phyloP scores from a whole-genome alignment of 2,113 vertebrate species.

The Muntiacus reevesi region DNA sequence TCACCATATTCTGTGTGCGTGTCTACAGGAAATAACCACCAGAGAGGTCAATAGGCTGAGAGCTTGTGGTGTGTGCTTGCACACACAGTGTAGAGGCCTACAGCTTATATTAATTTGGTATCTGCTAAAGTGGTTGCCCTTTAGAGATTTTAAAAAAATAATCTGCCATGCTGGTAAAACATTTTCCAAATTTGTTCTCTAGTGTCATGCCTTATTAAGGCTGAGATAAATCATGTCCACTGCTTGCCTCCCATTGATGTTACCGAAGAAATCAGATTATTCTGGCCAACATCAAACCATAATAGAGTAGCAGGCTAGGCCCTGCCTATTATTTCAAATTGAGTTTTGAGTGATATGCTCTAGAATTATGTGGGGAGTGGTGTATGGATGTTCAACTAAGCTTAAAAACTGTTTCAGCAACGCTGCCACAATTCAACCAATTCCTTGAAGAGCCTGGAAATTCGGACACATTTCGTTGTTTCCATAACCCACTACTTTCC shows the following conservation, averaged over 20 bases:
- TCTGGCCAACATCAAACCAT: slow-evolving; percentile 38
- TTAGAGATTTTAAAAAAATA: slow-evolving; percentile 19
- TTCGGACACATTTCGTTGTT: neutral
- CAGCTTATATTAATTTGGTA: neutral
- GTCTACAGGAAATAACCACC: neutral
- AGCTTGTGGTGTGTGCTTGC: neutral
- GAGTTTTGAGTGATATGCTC: neutral
- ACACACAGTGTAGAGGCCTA: neutral
- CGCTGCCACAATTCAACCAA: neutral
- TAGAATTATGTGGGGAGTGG: neutral
- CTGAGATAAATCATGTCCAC: slow-evolving; percentile 56
- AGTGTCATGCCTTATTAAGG: slow-evolving; percentile 37
- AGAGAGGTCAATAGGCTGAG: neutral
- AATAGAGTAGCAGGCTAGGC: neutral
- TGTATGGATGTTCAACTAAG: neutral
- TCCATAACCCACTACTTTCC: slow-evolving; percentile 39
- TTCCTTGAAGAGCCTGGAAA: slow-evolving; percentile 24
- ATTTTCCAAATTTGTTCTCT: slow-evolving; percentile 45
- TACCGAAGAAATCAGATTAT: slow-evolving; percentile 50
- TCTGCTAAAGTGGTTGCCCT: neutral
- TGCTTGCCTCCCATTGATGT: slow-evolving; percentile 30
- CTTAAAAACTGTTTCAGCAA: slow-evolving; percentile 9
- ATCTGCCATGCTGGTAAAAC: slow-evolving; percentile 25
- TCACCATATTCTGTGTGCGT: neutral
- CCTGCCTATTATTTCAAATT: slow-evolving; percentile 24